phyloP scores from a whole-genome alignment of 1,140 invertebrate genomes.

The Bombus vancouverensis region DNA sequence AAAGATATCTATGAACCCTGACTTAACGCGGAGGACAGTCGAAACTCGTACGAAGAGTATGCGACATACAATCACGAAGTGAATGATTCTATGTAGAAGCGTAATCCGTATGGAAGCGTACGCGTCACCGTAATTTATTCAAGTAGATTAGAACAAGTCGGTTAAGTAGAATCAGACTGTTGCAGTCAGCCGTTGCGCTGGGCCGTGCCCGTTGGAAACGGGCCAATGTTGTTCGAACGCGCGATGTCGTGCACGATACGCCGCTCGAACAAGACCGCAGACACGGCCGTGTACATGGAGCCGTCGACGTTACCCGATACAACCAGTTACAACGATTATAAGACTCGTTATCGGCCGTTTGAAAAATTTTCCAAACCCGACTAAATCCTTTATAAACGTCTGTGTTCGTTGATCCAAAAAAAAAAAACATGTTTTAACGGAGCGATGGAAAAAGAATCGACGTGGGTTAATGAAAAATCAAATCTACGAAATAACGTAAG shows the following conservation, averaged over 20 bases:
- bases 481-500: not conserved
- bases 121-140: conserved; percentile 15
- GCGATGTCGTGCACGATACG: conserved; percentile 29
- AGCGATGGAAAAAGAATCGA: too few relatives aligned
- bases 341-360: not conserved
- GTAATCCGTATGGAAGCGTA: not conserved
- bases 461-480: not conserved
- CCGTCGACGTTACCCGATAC: not conserved
- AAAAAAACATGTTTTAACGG: too few relatives aligned
- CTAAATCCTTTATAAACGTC: not conserved
- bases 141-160: conserved; percentile 26
- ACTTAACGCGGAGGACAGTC: too few relatives aligned
- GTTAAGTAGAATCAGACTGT: conserved; percentile 28
- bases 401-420: not conserved
- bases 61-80: too few relatives aligned
- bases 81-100: not conserved
- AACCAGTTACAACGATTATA: conserved; percentile 17
- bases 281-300: not conserved
- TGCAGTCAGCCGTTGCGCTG: not conserved
- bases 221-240: conserved; percentile 22
- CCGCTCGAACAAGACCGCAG: conserved; percentile 22
- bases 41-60: not conserved
- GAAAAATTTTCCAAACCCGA: not conserved
- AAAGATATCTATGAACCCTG: too few relatives aligned
- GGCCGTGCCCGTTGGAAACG: conserved; percentile 9